Evolutionary conservation across 2,888 invertebrate species (phyloP).

Genomic region (Eristalinus aeneus): DNA sequence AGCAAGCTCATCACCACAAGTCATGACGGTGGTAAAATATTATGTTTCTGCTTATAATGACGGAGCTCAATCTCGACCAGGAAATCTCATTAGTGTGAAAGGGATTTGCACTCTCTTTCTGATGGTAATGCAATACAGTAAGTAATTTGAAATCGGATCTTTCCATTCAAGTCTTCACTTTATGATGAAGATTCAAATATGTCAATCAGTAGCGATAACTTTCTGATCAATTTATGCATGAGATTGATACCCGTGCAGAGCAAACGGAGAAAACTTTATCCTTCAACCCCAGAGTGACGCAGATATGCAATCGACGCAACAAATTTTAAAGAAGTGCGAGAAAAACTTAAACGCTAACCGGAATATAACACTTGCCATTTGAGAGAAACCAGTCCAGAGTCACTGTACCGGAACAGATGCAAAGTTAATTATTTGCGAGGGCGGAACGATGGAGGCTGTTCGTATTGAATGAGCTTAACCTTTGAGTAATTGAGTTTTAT

Average conservation of each 20-base stretch:
- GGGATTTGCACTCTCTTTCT: slow-evolving; percentile 30
- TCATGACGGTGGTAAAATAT: slow-evolving; percentile 34
- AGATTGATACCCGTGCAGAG: slow-evolving; percentile 3
- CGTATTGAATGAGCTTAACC: slow-evolving; percentile 24
- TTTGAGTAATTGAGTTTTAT: slow-evolving; percentile 52
- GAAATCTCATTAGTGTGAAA: slow-evolving; percentile 58
- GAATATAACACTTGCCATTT: slow-evolving; percentile 30
- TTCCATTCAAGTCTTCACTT: slow-evolving; percentile 14
- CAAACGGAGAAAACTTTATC: slow-evolving; percentile 33
- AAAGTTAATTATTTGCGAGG: slow-evolving; percentile 37
- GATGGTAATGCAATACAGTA: slow-evolving; percentile 26
- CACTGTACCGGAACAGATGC: slow-evolving; percentile 31
- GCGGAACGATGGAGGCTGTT: neutral
- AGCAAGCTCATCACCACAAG: slow-evolving; percentile 2
- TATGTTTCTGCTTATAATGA: slow-evolving; percentile 53
- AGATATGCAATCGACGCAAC: neutral
- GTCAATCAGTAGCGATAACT: slow-evolving; percentile 32
- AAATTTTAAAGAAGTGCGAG: neutral
- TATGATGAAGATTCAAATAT: slow-evolving; percentile 51
- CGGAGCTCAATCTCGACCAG: slow-evolving; percentile 29
- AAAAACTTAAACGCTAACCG: slow-evolving; percentile 25
- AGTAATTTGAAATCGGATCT: slow-evolving; percentile 47
- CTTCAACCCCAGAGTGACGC: slow-evolving; percentile 1
- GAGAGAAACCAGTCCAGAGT: slow-evolving; percentile 10
- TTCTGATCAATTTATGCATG: neutral